phyloP scores from a whole-genome alignment of 2,797 vertebrate species.

The Oophaga sylvatica region DNA sequence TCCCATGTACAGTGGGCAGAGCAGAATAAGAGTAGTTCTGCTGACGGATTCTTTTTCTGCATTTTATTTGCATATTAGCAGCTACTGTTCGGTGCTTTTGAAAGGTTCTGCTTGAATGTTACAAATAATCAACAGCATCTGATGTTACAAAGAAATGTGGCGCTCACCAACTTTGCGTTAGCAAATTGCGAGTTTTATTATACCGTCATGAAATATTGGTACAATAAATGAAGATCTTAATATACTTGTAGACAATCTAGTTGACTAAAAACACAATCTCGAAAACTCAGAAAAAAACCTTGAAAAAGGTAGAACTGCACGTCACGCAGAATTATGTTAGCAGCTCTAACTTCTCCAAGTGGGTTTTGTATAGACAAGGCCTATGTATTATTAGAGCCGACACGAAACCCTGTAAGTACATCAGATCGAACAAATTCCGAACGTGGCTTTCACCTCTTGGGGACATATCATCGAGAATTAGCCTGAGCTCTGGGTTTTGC shows the following conservation, averaged over 20 bases:
- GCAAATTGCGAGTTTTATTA: neutral
- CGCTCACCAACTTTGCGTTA: neutral
- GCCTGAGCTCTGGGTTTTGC: slow-evolving; percentile 35
- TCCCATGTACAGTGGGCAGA: slow-evolving; percentile 3
- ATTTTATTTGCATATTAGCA: slow-evolving; percentile 5
- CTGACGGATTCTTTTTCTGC: slow-evolving; percentile 10
- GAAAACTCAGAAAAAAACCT: neutral
- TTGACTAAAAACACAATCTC: neutral
- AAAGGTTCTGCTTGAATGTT: neutral
- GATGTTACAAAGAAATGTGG: neutral
- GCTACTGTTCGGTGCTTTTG: neutral
- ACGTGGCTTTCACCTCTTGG: slow-evolving; percentile 17
- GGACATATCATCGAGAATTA: slow-evolving; percentile 34
- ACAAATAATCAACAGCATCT: neutral
- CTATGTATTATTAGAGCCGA: slow-evolving; percentile 28
- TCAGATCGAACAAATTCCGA: slow-evolving; percentile 18
- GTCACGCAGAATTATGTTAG: slow-evolving; percentile 39
- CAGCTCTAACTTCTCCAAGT: neutral
- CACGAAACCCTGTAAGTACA: slow-evolving; percentile 29
- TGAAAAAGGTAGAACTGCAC: neutral
- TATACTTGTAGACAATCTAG: neutral
- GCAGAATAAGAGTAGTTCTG: neutral
- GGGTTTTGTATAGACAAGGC: neutral
- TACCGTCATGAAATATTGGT: neutral
- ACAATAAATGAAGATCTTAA: neutral